A percentile compares a stretch with the other conserved stretches of the same genome.
These are phyloP conservation scores for Macrosiphum euphorbiae DNA, from an alignment of 2,888 invertebrate genomes.

Conservation along the genomic window DNA sequence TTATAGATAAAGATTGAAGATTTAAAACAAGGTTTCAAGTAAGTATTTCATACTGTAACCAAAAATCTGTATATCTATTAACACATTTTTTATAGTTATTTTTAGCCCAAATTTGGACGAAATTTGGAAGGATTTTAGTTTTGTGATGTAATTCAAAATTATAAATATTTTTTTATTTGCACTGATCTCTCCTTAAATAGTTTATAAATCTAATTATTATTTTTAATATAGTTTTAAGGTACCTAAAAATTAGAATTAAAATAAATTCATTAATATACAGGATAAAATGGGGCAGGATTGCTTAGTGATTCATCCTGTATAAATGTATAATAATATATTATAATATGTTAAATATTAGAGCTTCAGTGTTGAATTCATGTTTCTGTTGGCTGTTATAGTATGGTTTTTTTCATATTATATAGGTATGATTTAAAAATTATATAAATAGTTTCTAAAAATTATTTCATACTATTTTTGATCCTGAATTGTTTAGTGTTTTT, in stretches of 20 bases:
- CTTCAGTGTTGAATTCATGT: not conserved
- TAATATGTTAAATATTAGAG: not conserved
- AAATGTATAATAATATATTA: not conserved
- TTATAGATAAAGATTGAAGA: no score
- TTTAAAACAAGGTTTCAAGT: no score
- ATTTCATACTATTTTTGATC: not conserved
- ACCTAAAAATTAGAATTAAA: not conserved
- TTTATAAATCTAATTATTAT: not conserved
- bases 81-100: no score
- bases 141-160: no score
- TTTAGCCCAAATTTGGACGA: no score
- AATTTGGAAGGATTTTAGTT: no score
- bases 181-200: not conserved
- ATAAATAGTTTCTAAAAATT: not conserved
- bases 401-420: not conserved
- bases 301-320: not conserved
- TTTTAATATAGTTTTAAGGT: not conserved
- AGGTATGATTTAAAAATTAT: not conserved
- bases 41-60: no score
- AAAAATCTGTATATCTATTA: no score
- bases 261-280: not conserved
- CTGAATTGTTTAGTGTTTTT: not conserved
- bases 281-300: not conserved
- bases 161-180: no score
- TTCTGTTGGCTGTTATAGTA: not conserved